Percentiles rank a stretch among this genome's conserved stretches.
phyloP scores from a whole-genome alignment of 2,113 vertebrate genomes.

The Aspiorhynchus laticeps region DNA sequence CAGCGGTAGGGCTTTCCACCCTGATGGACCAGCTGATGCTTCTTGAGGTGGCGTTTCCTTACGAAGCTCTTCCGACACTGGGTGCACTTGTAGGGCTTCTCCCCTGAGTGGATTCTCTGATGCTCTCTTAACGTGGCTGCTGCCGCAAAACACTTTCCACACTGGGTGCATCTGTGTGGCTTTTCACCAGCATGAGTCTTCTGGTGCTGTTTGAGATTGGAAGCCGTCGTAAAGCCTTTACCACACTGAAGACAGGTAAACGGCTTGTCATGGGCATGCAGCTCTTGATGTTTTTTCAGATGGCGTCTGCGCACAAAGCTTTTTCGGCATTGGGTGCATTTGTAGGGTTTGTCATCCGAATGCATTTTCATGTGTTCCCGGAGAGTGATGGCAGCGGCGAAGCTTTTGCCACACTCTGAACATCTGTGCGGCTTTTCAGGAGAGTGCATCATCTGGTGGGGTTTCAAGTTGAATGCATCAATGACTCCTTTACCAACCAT shows the following conservation, averaged over 20 bases:
- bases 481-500: constrained; percentile 81
- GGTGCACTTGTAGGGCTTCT: constrained; percentile 82
- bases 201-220: constrained; percentile 80
- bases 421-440: constrained; percentile 81
- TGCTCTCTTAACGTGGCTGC: constrained; percentile 77
- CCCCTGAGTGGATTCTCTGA: constrained; percentile 78
- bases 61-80: constrained; percentile 86
- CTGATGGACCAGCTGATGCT: constrained; percentile 89
- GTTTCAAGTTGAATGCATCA: constrained; percentile 78
- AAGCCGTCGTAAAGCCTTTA: constrained; percentile 79
- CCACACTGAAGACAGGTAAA: constrained; percentile 80
- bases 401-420: constrained; percentile 79
- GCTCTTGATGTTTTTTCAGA: constrained; percentile 85
- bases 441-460: constrained; percentile 79
- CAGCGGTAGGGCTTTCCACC: constrained; percentile 83
- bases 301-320: constrained; percentile 88
- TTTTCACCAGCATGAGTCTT: constrained; percentile 76
- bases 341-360: constrained; percentile 90
- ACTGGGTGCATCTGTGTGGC: constrained; percentile 76
- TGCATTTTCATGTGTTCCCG: constrained; percentile 85
- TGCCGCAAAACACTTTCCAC: constrained; percentile 77
- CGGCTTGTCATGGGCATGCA: constrained; percentile 86
- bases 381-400: constrained; percentile 79
- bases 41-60: constrained; percentile 87
- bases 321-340: constrained; percentile 88